Conservation (phyloP, 2,797 vertebrate species). For the Eulemur albifrons region DNA sequence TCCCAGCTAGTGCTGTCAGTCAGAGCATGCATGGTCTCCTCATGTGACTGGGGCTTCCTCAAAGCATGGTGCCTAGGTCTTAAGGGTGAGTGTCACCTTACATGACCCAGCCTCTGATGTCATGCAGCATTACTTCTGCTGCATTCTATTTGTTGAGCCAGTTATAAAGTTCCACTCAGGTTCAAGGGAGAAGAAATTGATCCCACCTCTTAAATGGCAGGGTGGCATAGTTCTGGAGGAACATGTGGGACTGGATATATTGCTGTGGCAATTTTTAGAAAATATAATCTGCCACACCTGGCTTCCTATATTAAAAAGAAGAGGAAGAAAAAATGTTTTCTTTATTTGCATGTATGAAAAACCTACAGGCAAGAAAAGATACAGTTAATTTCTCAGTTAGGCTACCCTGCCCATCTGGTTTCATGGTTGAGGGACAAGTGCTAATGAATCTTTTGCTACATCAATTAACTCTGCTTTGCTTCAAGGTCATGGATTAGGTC, state of each 20-base stretch:
- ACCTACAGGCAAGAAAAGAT: background rate
- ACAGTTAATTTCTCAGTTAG: conserved; percentile 12
- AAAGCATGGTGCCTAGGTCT: background rate
- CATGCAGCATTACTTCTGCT: background rate
- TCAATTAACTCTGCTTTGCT: conserved; percentile 42
- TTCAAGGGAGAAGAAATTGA: background rate
- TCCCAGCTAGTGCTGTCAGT: background rate
- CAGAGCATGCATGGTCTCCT: background rate
- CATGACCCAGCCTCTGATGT: background rate
- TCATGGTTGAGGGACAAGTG: conserved; percentile 42
- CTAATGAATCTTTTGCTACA: conserved; percentile 2
- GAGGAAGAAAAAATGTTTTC: background rate
- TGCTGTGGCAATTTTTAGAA: background rate
- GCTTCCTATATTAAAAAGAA: conserved; percentile 16
- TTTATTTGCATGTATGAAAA: conserved; percentile 16
- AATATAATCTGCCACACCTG: background rate
- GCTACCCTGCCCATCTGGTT: background rate
- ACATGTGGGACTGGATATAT: background rate
- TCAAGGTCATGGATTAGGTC: conserved; percentile 31
- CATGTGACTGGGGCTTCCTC: background rate
- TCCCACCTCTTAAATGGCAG: background rate
- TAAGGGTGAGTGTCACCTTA: background rate
- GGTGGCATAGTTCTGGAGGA: background rate
- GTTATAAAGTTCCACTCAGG: background rate
- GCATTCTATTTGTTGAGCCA: background rate